Percentiles rank a stretch among this genome's conserved stretches.
Conservation (phyloP, 2,113 vertebrate genomes). For the Chionomys nivalis region DNA sequence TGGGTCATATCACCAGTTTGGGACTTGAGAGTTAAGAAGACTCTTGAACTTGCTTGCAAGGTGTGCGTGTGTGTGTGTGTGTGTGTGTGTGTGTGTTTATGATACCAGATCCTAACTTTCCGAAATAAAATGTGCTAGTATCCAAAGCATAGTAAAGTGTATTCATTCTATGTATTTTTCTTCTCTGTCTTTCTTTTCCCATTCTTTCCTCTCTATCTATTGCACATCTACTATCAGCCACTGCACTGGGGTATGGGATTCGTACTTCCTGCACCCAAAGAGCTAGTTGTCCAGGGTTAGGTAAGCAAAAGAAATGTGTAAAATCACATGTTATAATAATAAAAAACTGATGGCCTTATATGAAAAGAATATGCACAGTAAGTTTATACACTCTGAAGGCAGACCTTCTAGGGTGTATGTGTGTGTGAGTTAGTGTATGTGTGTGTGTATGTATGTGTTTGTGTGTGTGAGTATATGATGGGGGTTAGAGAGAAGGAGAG, state of each 20-base stretch:
- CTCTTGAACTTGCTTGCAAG: neutral
- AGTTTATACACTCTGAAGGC: neutral
- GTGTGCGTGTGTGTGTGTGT: neutral
- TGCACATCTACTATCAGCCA: neutral
- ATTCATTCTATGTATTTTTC: neutral
- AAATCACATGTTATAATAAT: neutral
- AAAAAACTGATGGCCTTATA: neutral
- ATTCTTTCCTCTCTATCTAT: neutral
- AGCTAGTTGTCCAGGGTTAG: neutral
- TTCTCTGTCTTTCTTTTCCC: neutral
- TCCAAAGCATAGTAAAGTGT: neutral
- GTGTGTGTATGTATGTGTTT: neutral
- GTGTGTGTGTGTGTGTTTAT: neutral
- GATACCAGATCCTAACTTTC: neutral
- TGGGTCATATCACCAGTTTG: neutral
- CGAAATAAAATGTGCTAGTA: neutral
- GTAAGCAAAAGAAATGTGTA: neutral
- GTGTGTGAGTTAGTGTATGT: neutral
- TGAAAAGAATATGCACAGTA: neutral
- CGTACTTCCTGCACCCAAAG: neutral
- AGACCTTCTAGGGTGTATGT: neutral
- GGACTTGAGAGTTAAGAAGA: neutral
- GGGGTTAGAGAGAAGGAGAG: accelerated
- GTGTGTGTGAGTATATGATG: neutral
- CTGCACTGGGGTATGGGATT: too few species aligned